Base-by-base conservation (phyloP, 2,888 invertebrate species). In the Drosophila mettleri region DNA sequence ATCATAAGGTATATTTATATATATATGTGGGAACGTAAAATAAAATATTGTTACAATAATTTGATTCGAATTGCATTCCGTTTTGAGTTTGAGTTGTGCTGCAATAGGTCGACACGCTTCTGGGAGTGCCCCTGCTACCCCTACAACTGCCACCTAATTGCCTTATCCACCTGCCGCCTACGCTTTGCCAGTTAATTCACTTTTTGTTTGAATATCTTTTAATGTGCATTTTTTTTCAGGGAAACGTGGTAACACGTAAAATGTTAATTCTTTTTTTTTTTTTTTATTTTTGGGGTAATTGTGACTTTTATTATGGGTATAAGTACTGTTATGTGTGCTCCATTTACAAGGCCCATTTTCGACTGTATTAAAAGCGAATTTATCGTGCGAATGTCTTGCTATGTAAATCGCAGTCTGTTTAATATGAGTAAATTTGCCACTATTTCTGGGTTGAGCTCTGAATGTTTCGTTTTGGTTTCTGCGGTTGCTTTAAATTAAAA, bases 231-330 rank as follows among this genome's bases (percentile, higher is more conserved):
- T 41, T 43, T n/a, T 18, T 27, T 27, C 7, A 10, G 1, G 45
- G 27, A 16, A 45, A 31, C 55, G 31, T 55, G 33, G 38, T 46
- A 62, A 62, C 80, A 85, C 81, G 82, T 78, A 74, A 55, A 75
- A 64, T 54, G 45, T 60, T 69, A 59, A 80, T 78, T 83, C 78
- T 57, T 78, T 77, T 77, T 76, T 29, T 70, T 76, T 74, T 68
- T 46, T 34, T 77, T 77, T 76, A 29, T 70, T 76, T 74, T 68
- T 46, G 31, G 29, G 38, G 38, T 53, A 54, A 61, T 59, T 45
- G 61, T 36, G 33, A 38, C 27, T 63, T 68, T 69, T 69, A 63
- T 70, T 80, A 64, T 77, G 62, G 43, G 43, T 27, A 27, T 46
- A 68, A 53, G 41, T 41, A 29, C 16, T 24, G 36, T 45, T 36